A percentile compares a stretch with the other conserved stretches of the same genome.
Conservation (phyloP, 2,888 invertebrate genomes). For the Drosophila barbarae region DNA sequence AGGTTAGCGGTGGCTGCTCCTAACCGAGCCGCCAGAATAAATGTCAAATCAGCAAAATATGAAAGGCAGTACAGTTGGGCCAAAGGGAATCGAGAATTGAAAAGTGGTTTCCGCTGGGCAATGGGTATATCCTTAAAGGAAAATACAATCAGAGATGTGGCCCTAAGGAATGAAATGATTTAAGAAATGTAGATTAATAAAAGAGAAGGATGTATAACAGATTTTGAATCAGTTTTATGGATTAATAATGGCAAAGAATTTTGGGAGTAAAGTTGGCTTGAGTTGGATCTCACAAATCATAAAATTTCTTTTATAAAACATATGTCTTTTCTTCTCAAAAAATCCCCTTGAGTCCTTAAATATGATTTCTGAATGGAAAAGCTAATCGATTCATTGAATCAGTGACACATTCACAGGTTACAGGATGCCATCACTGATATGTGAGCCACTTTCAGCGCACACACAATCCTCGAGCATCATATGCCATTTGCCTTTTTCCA, state of each 20-base stretch:
- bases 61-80: slow-evolving; percentile 41
- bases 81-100: slow-evolving; percentile 39
- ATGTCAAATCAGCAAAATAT: slow-evolving; percentile 63
- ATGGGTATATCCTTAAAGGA: slow-evolving; percentile 11
- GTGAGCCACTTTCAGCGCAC: slow-evolving; percentile 23
- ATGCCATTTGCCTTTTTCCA: slow-evolving; percentile 30
- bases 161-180: neutral
- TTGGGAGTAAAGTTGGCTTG: no score
- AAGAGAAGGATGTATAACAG: neutral
- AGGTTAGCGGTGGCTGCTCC: slow-evolving; percentile 48
- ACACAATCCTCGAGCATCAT: slow-evolving; percentile 35
- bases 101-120: slow-evolving; percentile 37
- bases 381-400: slow-evolving; percentile 31
- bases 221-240: neutral
- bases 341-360: neutral
- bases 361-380: neutral
- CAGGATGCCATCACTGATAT: slow-evolving; percentile 35
- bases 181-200: neutral
- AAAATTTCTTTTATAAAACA: neutral
- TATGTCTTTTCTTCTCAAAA: neutral
- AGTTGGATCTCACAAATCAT: neutral
- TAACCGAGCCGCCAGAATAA: slow-evolving; percentile 17
- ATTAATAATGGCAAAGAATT: neutral
- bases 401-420: slow-evolving; percentile 27
- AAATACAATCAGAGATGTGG: slow-evolving; percentile 13